Evolutionary conservation across 2,113 vertebrate genomes (phyloP), one percentile per base, ranked within the genome.

Genomic region (Oreocharis arfaki): DNA sequence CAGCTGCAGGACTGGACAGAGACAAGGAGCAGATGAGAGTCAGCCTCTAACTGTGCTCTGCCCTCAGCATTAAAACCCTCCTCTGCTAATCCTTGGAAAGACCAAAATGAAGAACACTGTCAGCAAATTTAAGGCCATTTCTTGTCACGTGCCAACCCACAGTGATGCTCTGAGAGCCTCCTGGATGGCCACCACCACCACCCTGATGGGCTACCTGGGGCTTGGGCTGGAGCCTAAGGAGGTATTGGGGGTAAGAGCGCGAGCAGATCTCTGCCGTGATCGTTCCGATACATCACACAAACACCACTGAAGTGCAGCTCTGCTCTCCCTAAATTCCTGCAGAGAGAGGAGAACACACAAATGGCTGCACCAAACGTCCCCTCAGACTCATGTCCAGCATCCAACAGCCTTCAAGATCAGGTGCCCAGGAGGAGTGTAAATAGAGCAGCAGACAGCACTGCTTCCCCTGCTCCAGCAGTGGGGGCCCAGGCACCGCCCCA

Each of bases 161-260:
- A 5, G 13, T 0, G n/a, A 35, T 30, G 56, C 64, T 20, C 3
- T 5, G 15, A 21, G 11, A 75, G 19, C 9, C 50, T 18, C 61
- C 63, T 3, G 19, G 15, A 53, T 1, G 10, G 44, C 35, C 73
- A 67, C 30, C 49, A 18, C 24, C 35, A 61, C 3, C 49, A 3
- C 33, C 26, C 24, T 27, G 60, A 14, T 2, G 35, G 68, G 42
- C 39, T 55, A 46, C 26, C 71, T 2, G 16, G 41, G 37, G 2
- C 20, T 23, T 32, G 23, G 63, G 39, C 63, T 4, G 61, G 23
- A 56, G 37, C 4, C 1, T 2, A 7, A 13, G 73, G 59, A 35
- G 3, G 0, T 7, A 3, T 1, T 1, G 8, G 27, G 44, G 37
- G 37, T 21, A 37, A 30, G 0, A 17, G 44, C 1, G 0, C 1